Evolutionary conservation across 2,888 invertebrate genomes (phyloP).

Genomic region (Rhaphigaster nebulosa): DNA sequence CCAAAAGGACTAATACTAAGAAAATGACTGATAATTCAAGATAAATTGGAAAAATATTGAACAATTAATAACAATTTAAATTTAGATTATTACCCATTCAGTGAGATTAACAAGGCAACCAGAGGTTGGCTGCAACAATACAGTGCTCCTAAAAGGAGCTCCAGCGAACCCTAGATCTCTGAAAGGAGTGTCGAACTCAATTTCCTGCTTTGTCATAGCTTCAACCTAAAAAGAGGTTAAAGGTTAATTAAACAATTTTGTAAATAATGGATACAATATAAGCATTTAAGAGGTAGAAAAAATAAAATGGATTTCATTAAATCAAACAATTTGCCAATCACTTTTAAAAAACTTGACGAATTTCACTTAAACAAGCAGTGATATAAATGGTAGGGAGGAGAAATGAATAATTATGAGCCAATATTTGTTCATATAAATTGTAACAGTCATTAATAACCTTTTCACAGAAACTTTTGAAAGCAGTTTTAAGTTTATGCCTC

Average conservation of each 20-base stretch:
- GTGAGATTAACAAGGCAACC: constrained; percentile 97
- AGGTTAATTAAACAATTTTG: not conserved
- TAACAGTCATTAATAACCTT: constrained; percentile 73
- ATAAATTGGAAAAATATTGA: not conserved
- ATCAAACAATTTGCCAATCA: too few species aligned
- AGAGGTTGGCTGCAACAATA: constrained; percentile 95
- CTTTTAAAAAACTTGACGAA: too few species aligned
- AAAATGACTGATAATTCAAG: too few species aligned
- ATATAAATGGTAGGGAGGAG: too few species aligned
- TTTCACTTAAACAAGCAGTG: too few species aligned
- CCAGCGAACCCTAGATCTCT: constrained; percentile 98
- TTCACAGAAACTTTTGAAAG: constrained; percentile 98
- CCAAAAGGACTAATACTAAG: too few species aligned
- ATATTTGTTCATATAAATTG: not conserved
- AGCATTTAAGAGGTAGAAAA: not conserved
- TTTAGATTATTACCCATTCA: constrained; percentile 82
- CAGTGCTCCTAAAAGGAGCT: constrained; percentile 96
- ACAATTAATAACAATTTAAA: not conserved
- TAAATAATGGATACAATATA: too few species aligned
- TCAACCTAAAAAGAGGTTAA: constrained; percentile 75
- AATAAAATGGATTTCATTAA: not conserved
- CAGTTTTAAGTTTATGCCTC: constrained; percentile 95
- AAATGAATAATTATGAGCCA: constrained; percentile 10
- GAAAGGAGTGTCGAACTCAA: constrained; percentile 99
- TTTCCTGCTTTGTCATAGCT: constrained; percentile 93